phyloP scores from a whole-genome alignment of 1,140 invertebrate genomes.

The Halotydeus destructor region DNA sequence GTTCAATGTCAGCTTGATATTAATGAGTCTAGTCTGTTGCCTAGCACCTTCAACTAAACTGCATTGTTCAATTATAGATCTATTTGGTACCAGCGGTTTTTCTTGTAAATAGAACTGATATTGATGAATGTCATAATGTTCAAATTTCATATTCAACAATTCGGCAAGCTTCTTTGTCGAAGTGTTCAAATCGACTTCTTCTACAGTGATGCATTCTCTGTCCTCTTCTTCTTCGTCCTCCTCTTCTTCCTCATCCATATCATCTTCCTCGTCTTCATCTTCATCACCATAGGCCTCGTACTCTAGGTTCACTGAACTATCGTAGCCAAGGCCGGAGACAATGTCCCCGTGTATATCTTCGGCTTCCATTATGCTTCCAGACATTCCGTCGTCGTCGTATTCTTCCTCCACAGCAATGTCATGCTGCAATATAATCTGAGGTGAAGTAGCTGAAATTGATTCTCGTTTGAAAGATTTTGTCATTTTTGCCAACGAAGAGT shows the following conservation, averaged over 20 bases:
- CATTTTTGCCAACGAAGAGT: too few species aligned
- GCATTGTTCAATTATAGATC: constrained; percentile 15
- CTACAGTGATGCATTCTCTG: constrained; percentile 12
- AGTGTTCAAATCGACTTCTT: constrained; percentile 13
- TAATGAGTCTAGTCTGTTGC: constrained; percentile 13
- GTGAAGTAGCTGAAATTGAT: too few species aligned
- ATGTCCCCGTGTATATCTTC: too few species aligned
- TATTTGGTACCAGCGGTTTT: constrained; percentile 1
- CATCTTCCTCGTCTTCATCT: constrained; percentile 3
- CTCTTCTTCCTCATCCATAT: constrained; percentile 12
- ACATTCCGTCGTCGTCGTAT: too few species aligned
- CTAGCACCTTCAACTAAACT: constrained; percentile 15
- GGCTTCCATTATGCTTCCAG: too few species aligned
- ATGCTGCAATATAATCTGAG: too few species aligned
- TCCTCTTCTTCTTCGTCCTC: constrained; percentile 14
- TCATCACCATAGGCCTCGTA: too few species aligned
- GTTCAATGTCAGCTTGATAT: constrained; percentile 13
- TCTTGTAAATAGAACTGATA: constrained; percentile 16
- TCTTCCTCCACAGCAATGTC: too few species aligned
- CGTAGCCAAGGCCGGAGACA: too few species aligned
- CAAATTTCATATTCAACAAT: constrained; percentile 8
- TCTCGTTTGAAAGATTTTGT: too few species aligned
- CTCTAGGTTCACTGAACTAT: too few species aligned
- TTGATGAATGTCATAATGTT: constrained; percentile 8
- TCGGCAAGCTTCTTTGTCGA: constrained; percentile 1